Evolutionary conservation across 1,140 invertebrate genomes (phyloP).

Genomic region (Vanessa tameamea): DNA sequence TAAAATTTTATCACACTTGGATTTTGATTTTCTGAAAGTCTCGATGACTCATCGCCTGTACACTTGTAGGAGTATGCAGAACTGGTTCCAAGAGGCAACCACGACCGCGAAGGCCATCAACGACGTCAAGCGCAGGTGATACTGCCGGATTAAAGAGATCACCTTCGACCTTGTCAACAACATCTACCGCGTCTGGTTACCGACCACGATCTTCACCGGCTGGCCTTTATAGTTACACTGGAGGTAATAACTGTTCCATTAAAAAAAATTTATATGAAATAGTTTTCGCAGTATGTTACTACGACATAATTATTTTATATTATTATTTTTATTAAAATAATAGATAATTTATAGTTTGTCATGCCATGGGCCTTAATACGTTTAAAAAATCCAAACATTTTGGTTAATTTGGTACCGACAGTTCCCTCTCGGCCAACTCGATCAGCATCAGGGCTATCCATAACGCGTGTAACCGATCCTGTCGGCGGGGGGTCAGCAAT

Average conservation of each 20-base stretch:
- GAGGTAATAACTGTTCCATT: slow-evolving; percentile 57
- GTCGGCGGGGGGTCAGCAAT: slow-evolving; percentile 80
- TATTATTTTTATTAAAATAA: no score
- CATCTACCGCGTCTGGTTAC: slow-evolving; percentile 83
- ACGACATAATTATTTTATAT: no score
- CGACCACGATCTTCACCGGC: slow-evolving; percentile 87
- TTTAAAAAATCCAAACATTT: no score
- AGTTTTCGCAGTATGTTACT: no score
- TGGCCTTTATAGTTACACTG: slow-evolving; percentile 87
- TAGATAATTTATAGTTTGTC: no score
- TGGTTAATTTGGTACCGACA: slow-evolving; percentile 27
- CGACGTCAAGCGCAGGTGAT: slow-evolving; percentile 46
- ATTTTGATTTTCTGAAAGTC: not conserved
- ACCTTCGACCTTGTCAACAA: slow-evolving; percentile 75
- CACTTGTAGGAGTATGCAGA: slow-evolving; percentile 79
- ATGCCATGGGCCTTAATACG: no score
- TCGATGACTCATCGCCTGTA: not conserved
- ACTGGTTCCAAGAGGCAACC: slow-evolving; percentile 82
- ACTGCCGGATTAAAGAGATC: slow-evolving; percentile 65
- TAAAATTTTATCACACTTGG: not conserved
- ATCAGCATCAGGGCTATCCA: slow-evolving; percentile 85
- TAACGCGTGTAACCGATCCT: slow-evolving; percentile 81
- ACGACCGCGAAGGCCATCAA: slow-evolving; percentile 59
- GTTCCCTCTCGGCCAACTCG: slow-evolving; percentile 82
- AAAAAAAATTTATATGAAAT: no score